Evolutionary conservation across 2,888 invertebrate species (phyloP), one percentile per base, ranked within the genome.

Genomic region (Drosophila putrida): DNA sequence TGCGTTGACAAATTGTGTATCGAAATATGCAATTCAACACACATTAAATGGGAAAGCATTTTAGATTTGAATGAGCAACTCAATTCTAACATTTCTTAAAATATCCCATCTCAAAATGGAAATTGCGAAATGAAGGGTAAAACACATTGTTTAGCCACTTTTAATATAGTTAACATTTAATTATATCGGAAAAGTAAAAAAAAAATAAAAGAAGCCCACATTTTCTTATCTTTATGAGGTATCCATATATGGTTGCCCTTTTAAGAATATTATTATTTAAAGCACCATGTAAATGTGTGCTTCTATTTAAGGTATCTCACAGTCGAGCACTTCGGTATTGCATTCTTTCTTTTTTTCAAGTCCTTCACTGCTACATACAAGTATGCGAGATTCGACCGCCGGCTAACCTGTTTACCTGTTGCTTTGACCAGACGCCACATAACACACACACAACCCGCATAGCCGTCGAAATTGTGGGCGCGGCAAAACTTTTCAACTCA

Each of bases 331-430:
- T 20, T 10, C 11, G 3, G 6, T 20, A 11, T 25, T 60, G 13
- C 27, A 13, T 28, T 54, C 28, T 38, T 46, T 20, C 25, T 55
- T 71, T 71, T 69, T 9, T 46, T 44, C 6, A 57, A 47, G 55
- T 72, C 53, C 54, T 73, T 49, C 46, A 41, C 27, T 43, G 39
- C 27, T 67, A 49, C 62, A 47, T 54, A 57, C 53, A 78, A 68
- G 63, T 64, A 65, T 74, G 50, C 62, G 55, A 61, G 66, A 54
- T 61, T 72, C 61, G 65, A 62, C 61, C 53, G 66, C 31, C 55
- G 33, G 57, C 77, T 78, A 89, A 89, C 89, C 83, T 78, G 83
- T 89, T 83, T 83, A 70, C 70, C 76, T 75, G 71, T 58, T 66
- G 70, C 53, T 57, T 62, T 70, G 62, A 33, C 60, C 70, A 63